phyloP scores from a whole-genome alignment of 2,888 invertebrate genomes.

The Lathronympha strigana region DNA sequence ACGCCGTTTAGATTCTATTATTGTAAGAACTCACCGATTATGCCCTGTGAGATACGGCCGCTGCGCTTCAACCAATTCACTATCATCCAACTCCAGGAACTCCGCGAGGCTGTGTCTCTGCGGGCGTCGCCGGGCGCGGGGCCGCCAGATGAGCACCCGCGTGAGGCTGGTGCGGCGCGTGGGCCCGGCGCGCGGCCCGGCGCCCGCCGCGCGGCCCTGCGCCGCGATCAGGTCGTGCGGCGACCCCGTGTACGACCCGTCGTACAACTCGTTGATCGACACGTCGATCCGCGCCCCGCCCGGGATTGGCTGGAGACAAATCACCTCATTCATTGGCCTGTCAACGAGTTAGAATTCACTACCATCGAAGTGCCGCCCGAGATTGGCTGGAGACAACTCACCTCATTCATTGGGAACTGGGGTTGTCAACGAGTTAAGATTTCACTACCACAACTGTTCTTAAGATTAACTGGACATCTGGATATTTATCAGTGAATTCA shows the following conservation, averaged over 20 bases:
- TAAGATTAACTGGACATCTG: too few species aligned
- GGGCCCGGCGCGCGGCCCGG: conserved; percentile 89
- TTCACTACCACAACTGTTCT: too few species aligned
- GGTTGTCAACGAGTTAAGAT: too few species aligned
- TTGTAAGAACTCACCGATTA: conserved; percentile 84
- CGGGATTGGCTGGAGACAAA: conserved; percentile 84
- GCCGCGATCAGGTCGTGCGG: conserved; percentile 94
- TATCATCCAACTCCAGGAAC: conserved; percentile 94
- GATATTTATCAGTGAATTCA: too few species aligned
- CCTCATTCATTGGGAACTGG: too few species aligned
- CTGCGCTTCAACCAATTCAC: conserved; percentile 89
- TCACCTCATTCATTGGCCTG: too few species aligned
- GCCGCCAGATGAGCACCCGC: conserved; percentile 90
- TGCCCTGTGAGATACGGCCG: conserved; percentile 95
- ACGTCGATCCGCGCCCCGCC: conserved; percentile 96
- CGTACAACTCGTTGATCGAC: conserved; percentile 96
- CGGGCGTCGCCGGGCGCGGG: conserved; percentile 81
- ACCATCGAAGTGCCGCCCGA: too few species aligned
- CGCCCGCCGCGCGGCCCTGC: conserved; percentile 88
- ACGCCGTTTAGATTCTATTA: background rate
- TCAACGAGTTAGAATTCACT: too few species aligned
- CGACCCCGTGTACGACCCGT: conserved; percentile 97
- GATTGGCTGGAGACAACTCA: too few species aligned
- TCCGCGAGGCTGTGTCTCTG: conserved; percentile 91
- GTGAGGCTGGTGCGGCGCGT: conserved; percentile 92